Evolutionary conservation across 2,888 invertebrate genomes (phyloP), one percentile per base, ranked within the genome.

Genomic region (Leptinotarsa peninsularis): DNA sequence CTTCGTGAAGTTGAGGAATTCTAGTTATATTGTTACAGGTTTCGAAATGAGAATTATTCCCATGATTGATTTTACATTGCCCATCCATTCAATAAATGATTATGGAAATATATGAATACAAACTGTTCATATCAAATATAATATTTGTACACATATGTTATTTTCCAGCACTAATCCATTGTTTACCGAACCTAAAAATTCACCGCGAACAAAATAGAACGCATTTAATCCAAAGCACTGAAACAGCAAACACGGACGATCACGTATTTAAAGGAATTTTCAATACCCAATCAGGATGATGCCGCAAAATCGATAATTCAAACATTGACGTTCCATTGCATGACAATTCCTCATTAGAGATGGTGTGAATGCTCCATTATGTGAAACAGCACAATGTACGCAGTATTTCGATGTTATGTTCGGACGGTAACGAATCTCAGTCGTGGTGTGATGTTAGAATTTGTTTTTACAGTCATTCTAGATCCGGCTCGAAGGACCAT

Each of bases 281-380:
- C 58, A 58, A 58, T 58, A 58, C 58, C 58, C 67, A 67, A 67
- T 67, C 49, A 49, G 54, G 68, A 68, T 54, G 68, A 68, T 68
- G 77, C 68, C 68, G 54, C 50, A 54, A 68, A 68, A 68, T 68
- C 68, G 52, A 82, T 82, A 80, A 79, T 79, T 77, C 78, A 78
- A 76, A 79, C 81, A 21, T 52, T 54, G 68, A 68, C 27, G 72
- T 74, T 71, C 69, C 77, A 73, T 82, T 73, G 81, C 82, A 83
- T 82, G 83, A 83, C 83, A 83, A 83, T 83, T 80, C 82, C 80
- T 83, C 83, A 83, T 83, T 83, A 83, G 79, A 73, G 74, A 70
- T 75, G 73, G 78, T 73, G 78, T 82, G 82, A 83, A 83, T 82
- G 80, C 80, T 82, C 81, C 74, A 82, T 83, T 82, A 83, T 83